Percentiles rank a stretch among this genome's conserved stretches.
Conservation (phyloP, 2,797 vertebrate species). For the Sebastes hopkinsi region DNA sequence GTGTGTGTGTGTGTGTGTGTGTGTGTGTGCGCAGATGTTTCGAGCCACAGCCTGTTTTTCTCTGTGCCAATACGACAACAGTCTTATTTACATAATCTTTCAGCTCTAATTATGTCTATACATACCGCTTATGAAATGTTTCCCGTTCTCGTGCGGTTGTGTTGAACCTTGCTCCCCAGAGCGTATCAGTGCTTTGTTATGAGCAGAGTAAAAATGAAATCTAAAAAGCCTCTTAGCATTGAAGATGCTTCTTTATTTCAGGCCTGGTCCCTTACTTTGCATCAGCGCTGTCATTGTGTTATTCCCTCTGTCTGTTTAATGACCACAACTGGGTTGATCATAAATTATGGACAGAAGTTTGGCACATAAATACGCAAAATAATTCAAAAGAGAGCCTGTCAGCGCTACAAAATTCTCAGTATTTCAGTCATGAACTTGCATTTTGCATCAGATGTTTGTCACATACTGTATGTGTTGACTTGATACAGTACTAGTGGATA, state of each 20-base stretch:
- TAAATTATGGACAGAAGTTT: slow-evolving; percentile 40
- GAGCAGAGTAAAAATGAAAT: background rate
- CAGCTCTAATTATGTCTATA: slow-evolving; percentile 53
- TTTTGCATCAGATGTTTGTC: slow-evolving; percentile 47
- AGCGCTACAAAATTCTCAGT: background rate
- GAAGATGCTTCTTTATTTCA: slow-evolving; percentile 25
- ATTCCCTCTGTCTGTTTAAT: slow-evolving; percentile 23
- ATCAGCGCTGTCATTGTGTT: slow-evolving; percentile 25
- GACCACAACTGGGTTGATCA: slow-evolving; percentile 23
- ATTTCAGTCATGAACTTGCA: slow-evolving; percentile 13
- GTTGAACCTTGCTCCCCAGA: slow-evolving; percentile 5
- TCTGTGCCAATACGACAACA: slow-evolving; percentile 44
- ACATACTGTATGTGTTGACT: slow-evolving; percentile 13
- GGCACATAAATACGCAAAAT: slow-evolving; percentile 1
- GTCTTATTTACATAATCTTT: slow-evolving; percentile 67
- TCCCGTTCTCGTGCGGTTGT: background rate
- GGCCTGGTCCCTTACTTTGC: slow-evolving; percentile 23
- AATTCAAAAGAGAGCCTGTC: slow-evolving; percentile 5
- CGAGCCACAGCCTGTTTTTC: slow-evolving; percentile 14
- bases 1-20: background rate
- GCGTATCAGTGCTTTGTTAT: background rate
- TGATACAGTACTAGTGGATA: slow-evolving; percentile 3
- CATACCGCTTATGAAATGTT: slow-evolving; percentile 32
- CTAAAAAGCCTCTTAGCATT: background rate
- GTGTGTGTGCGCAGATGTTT: slow-evolving; percentile 61